These are phyloP conservation scores for Palythoa heliodiscus DNA, from an alignment of 92 coral and sea anemone genomes.

Conservation along the genomic window DNA sequence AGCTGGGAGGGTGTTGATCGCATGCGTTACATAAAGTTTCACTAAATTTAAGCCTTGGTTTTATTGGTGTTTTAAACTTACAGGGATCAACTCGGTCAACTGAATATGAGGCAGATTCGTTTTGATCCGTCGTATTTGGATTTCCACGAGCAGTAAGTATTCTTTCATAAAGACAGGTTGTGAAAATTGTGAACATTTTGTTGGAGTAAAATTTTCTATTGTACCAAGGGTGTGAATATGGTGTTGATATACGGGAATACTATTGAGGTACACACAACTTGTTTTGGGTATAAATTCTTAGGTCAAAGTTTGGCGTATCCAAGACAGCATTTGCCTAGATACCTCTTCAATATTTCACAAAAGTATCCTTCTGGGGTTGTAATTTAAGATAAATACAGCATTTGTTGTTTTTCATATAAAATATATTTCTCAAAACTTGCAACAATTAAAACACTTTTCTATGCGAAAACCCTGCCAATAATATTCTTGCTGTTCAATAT, in stretches of 20 bases:
- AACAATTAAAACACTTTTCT: neutral
- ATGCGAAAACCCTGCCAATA: neutral
- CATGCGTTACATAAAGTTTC: neutral
- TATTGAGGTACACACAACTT: neutral
- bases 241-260: conserved; percentile 20
- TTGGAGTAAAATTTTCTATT: conserved; percentile 6
- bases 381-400: neutral
- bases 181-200: neutral
- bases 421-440: neutral
- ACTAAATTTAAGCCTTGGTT: neutral
- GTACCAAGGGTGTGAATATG: conserved; percentile 29
- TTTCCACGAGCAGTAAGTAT: conserved; percentile 97
- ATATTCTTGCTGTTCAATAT: neutral
- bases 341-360: neutral
- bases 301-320: neutral
- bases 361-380: neutral
- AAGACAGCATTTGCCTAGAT: neutral
- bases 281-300: neutral
- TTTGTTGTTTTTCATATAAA: neutral
- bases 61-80: conserved; percentile 46
- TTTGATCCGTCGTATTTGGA: conserved; percentile 97
- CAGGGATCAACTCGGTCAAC: conserved; percentile 83
- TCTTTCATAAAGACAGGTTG: neutral
- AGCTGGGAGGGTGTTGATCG: neutral
- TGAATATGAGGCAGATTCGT: conserved; percentile 93